A percentile compares a stretch with the other conserved stretches of the same genome.
Evolutionary conservation across 2,888 invertebrate species (phyloP).

Genomic region (Volucella inanis): DNA sequence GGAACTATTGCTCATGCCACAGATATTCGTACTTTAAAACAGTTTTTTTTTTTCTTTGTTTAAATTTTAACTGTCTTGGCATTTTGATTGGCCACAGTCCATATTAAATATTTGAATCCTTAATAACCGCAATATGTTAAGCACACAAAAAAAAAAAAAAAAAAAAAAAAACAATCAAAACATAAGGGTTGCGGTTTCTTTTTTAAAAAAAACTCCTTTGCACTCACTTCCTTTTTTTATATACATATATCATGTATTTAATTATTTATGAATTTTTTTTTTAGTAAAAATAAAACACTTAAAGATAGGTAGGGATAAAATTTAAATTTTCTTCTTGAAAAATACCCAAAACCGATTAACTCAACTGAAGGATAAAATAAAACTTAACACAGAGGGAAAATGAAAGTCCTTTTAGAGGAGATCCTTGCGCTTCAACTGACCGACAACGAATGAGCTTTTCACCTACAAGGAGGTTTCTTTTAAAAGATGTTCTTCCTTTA

Average conservation of each 20-base stretch:
- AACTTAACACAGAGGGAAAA: neutral
- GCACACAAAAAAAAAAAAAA: neutral
- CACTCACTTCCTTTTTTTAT: slow-evolving; percentile 3
- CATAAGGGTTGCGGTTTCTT: neutral
- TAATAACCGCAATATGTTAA: slow-evolving; percentile 27
- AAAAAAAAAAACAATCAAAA: neutral
- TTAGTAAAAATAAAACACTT: neutral
- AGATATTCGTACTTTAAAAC: slow-evolving; percentile 2
- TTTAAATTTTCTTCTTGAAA: slow-evolving; percentile 7
- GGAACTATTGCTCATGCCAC: neutral
- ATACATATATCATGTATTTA: no score
- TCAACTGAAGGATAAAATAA: slow-evolving; percentile 15
- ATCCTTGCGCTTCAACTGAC: slow-evolving; percentile 66
- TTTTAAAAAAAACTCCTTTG: neutral
- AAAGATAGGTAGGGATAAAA: neutral
- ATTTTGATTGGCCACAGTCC: slow-evolving; percentile 22
- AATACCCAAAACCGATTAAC: slow-evolving; percentile 12
- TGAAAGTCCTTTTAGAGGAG: slow-evolving; percentile 24
- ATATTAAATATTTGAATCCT: slow-evolving; percentile 25
- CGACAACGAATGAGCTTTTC: slow-evolving; percentile 71
- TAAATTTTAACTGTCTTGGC: slow-evolving; percentile 9
- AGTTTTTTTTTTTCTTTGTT: neutral
- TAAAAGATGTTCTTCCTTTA: slow-evolving; percentile 45
- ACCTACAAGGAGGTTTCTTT: slow-evolving; percentile 52
- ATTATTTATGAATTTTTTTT: no score